Conservation (phyloP, 2,797 vertebrate species). For the Telmatherina bonti region DNA sequence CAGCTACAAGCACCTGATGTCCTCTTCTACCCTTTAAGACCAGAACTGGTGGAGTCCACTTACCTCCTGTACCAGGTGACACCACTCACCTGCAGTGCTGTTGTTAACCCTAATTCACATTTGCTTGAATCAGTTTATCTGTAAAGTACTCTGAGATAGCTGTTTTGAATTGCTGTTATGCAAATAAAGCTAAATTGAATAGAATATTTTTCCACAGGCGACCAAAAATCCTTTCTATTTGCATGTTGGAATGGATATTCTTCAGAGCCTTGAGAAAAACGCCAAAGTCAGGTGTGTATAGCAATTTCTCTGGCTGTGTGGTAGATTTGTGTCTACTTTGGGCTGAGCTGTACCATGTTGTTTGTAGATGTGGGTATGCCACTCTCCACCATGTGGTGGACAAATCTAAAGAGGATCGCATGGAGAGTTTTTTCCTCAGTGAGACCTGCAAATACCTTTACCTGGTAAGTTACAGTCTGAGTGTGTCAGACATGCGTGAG, state of each 20-base stretch:
- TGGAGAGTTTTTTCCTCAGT: slow-evolving; percentile 99
- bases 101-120: not conserved
- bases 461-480: slow-evolving; percentile 82
- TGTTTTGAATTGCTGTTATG: not conserved
- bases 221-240: slow-evolving; percentile 99
- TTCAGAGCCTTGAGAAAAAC: slow-evolving; percentile 96
- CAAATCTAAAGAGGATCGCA: slow-evolving; percentile 98
- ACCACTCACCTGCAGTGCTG: not conserved
- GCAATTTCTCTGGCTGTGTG: too few species aligned
- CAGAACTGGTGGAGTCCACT: slow-evolving; percentile 96
- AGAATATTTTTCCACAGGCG: slow-evolving; percentile 81
- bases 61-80: slow-evolving; percentile 97
- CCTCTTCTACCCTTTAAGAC: slow-evolving; percentile 95
- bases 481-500: not conserved
- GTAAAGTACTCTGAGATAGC: not conserved
- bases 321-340: not conserved
- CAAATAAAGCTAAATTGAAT: not conserved
- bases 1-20: slow-evolving; percentile 96
- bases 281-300: slow-evolving; percentile 93
- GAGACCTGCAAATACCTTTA: slow-evolving; percentile 99
- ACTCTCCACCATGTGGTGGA: slow-evolving; percentile 97
- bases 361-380: slow-evolving; percentile 94
- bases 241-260: slow-evolving; percentile 98
- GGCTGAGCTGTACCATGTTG: slow-evolving; percentile 13
- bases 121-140: not conserved